Conservation (phyloP, 2,888 invertebrate genomes). For the Dasysyrphus albostriatus region DNA sequence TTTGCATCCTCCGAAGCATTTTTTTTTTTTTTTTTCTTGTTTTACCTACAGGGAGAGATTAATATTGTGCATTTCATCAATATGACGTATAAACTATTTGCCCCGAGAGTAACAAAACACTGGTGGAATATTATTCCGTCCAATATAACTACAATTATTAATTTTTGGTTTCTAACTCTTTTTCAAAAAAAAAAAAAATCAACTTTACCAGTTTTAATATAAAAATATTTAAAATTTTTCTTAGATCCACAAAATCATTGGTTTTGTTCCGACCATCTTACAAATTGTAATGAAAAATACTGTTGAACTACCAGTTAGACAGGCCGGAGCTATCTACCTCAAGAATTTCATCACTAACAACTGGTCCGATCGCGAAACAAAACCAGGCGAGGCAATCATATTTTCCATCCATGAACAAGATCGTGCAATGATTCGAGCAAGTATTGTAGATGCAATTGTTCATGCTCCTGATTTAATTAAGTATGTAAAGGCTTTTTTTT, state of each 20-base stretch:
- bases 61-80: no score
- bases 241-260: constrained; percentile 97
- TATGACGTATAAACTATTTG: no score
- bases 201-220: no score
- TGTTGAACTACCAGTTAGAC: constrained; percentile 95
- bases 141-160: no score
- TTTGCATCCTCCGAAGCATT: no score
- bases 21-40: no score
- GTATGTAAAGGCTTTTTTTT: constrained; percentile 79
- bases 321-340: constrained; percentile 98
- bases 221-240: background rate
- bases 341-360: constrained; percentile 95
- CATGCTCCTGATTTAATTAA: constrained; percentile 95
- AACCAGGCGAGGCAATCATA: constrained; percentile 89
- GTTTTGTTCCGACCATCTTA: constrained; percentile 96
- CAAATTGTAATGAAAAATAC: constrained; percentile 97
- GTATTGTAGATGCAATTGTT: constrained; percentile 97
- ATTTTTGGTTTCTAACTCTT: no score
- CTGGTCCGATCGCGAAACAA: constrained; percentile 94
- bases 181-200: no score
- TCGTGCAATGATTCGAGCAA: constrained; percentile 94
- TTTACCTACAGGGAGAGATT: no score
- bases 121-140: no score
- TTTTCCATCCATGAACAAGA: constrained; percentile 98
- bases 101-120: no score